Evolutionary conservation across 1,140 invertebrate species (phyloP).

Genomic region (Drosophila seguyi): DNA sequence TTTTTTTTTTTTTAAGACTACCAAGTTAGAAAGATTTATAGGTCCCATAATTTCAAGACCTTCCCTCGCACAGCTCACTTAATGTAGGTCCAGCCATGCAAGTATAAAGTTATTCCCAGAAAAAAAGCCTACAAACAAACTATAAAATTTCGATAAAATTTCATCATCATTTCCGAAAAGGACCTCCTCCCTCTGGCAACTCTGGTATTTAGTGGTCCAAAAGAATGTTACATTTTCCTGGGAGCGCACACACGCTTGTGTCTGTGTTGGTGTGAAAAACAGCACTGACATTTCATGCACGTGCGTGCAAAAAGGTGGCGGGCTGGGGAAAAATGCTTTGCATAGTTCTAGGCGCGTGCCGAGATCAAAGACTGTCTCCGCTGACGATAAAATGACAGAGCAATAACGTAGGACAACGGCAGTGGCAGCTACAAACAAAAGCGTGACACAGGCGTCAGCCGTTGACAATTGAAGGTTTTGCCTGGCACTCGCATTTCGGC

Average conservation of each 20-base stretch:
- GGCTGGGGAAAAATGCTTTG: constrained; percentile 57
- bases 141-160: constrained; percentile 54
- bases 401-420: constrained; percentile 56
- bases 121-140: constrained; percentile 15
- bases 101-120: constrained; percentile 27
- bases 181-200: background rate
- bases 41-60: background rate
- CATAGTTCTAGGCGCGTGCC: constrained; percentile 48
- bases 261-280: constrained; percentile 24
- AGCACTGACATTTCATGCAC: constrained; percentile 63
- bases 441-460: constrained; percentile 29
- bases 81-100: background rate
- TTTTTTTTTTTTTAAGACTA: too few relatives aligned
- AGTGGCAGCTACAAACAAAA: constrained; percentile 31
- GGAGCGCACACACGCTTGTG: background rate
- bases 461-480: constrained; percentile 71
- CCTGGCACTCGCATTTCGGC: constrained; percentile 54
- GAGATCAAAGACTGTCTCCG: constrained; percentile 63
- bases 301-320: constrained; percentile 41
- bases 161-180: constrained; percentile 24
- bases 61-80: background rate
- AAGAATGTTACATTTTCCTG: constrained; percentile 32
- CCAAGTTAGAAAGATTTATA: background rate
- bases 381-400: constrained; percentile 72
- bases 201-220: constrained; percentile 36